These are phyloP conservation scores for Cheumatopsyche charites DNA, from an alignment of 1,140 invertebrate species.

Conservation along the genomic window DNA sequence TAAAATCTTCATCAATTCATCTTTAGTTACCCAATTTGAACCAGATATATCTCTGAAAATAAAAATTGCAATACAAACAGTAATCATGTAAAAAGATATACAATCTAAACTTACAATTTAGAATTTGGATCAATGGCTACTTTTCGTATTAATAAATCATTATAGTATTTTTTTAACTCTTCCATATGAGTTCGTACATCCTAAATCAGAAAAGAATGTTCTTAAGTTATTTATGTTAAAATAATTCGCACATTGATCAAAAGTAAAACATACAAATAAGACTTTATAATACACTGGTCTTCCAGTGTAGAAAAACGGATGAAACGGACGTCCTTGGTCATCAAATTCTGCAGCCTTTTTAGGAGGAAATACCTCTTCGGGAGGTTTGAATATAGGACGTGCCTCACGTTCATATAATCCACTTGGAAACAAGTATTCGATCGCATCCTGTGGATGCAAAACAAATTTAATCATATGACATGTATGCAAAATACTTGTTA, in stretches of 20 bases:
- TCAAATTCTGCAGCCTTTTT: slow-evolving; percentile 91
- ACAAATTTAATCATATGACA: background rate
- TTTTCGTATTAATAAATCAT: slow-evolving; percentile 68
- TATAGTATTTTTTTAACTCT: slow-evolving; percentile 72
- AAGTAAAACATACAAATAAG: slow-evolving; percentile 85
- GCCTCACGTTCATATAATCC: slow-evolving; percentile 83
- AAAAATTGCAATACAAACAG: slow-evolving; percentile 41
- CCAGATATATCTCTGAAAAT: slow-evolving; percentile 62
- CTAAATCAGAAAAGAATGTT: no score
- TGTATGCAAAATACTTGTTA: background rate
- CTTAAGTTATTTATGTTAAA: no score
- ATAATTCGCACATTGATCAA: no score
- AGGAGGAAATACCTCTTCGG: slow-evolving; percentile 83
- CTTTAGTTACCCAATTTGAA: slow-evolving; percentile 72
- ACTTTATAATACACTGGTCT: slow-evolving; percentile 82
- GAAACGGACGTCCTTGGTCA: slow-evolving; percentile 82
- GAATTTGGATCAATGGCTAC: slow-evolving; percentile 64
- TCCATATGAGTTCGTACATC: slow-evolving; percentile 69
- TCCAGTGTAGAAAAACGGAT: slow-evolving; percentile 89
- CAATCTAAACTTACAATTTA: slow-evolving; percentile 62
- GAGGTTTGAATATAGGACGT: slow-evolving; percentile 84
- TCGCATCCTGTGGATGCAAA: slow-evolving; percentile 85
- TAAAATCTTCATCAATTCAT: slow-evolving; percentile 69
- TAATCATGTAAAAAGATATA: background rate
- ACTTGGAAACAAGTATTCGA: slow-evolving; percentile 91